A percentile compares a stretch with the other conserved stretches of the same genome.
phyloP scores from a whole-genome alignment of 2,888 invertebrate species.

The Andricus quercusramuli region DNA sequence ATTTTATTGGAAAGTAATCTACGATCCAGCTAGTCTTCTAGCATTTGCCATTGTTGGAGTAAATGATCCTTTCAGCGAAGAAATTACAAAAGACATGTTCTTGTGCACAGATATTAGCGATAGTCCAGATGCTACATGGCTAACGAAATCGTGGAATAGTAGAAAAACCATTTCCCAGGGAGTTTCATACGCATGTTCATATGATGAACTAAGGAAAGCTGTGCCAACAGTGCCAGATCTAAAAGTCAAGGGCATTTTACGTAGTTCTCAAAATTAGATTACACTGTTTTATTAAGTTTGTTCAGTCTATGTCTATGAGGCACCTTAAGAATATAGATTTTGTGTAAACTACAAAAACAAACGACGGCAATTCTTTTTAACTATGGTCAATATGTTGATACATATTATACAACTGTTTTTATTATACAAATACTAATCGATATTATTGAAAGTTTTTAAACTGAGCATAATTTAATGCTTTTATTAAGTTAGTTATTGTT shows the following conservation, averaged over 20 bases:
- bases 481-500: too few species aligned
- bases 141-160: slow-evolving; percentile 78
- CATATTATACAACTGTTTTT: too few species aligned
- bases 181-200: slow-evolving; percentile 83
- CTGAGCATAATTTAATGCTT: too few species aligned
- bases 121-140: slow-evolving; percentile 77
- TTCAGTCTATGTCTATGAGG: too few species aligned
- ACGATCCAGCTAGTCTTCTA: slow-evolving; percentile 67
- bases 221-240: slow-evolving; percentile 81
- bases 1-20: slow-evolving; percentile 79
- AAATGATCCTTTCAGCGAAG: slow-evolving; percentile 77
- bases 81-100: slow-evolving; percentile 58
- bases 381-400: too few species aligned
- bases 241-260: slow-evolving; percentile 32
- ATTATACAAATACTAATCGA: too few species aligned
- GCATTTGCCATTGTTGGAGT: slow-evolving; percentile 77
- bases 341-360: too few species aligned
- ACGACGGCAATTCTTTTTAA: too few species aligned
- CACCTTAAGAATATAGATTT: too few species aligned
- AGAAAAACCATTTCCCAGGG: slow-evolving; percentile 80
- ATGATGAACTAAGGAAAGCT: slow-evolving; percentile 81
- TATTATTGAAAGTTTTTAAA: too few species aligned
- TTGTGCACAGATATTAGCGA: slow-evolving; percentile 80
- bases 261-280: not conserved
- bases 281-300: not conserved